These are phyloP conservation scores for Nemotelus pantherinus DNA, from an alignment of 2,888 invertebrate genomes.

Conservation along the genomic window DNA sequence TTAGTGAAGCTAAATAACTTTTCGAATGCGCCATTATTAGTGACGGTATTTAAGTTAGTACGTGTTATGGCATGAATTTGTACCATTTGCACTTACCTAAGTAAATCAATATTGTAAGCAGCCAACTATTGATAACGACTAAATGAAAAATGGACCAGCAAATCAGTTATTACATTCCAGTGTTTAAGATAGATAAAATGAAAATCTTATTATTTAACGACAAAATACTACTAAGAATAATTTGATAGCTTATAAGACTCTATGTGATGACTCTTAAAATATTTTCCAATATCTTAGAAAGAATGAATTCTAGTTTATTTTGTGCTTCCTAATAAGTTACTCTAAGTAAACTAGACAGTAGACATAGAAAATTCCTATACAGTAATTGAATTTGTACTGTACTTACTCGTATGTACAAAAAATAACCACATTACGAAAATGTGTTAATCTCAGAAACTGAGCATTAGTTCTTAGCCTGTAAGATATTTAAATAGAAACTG, in stretches of 20 bases:
- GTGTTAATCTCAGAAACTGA: constrained; percentile 30
- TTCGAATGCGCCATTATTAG: too few relatives aligned
- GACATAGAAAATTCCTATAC: too few relatives aligned
- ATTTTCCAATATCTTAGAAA: constrained; percentile 13
- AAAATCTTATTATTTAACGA: constrained; percentile 32
- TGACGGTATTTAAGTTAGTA: too few relatives aligned
- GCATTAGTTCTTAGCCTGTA: constrained; percentile 2
- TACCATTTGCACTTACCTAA: too few relatives aligned
- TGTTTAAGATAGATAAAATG: background rate
- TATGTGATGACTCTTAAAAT: constrained; percentile 39
- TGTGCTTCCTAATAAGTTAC: constrained; percentile 47
- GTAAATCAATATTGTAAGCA: too few relatives aligned
- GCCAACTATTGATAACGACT: too few relatives aligned
- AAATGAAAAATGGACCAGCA: background rate
- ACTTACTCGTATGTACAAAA: too few relatives aligned
- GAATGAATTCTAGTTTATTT: constrained; percentile 19
- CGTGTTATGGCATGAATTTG: too few relatives aligned
- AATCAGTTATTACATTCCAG: background rate
- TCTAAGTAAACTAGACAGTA: constrained; percentile 11
- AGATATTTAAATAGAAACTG: background rate
- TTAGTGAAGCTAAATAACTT: too few relatives aligned
- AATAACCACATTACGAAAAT: background rate
- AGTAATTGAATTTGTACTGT: too few relatives aligned
- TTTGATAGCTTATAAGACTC: constrained; percentile 4
- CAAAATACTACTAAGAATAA: constrained; percentile 21